phyloP scores from a whole-genome alignment of 1,140 invertebrate species.

The Neodiprion fabricii region DNA sequence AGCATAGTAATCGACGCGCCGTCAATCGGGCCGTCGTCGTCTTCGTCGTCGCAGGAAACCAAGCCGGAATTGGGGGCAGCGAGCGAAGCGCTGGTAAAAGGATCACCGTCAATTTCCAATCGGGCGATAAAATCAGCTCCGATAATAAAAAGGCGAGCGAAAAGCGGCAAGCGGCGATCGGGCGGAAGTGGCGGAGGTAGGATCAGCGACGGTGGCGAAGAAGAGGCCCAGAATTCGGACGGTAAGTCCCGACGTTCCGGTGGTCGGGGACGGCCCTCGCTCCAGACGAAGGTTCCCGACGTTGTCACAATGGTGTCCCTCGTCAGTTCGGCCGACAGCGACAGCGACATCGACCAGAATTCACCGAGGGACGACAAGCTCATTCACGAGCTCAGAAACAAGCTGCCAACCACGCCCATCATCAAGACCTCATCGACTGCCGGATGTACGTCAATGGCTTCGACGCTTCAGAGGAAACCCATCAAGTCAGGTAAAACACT shows the following conservation, averaged over 20 bases:
- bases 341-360: conserved; percentile 56
- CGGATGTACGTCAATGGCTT: conserved; percentile 34
- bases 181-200: background rate
- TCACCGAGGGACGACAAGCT: conserved; percentile 51
- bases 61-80: too few species aligned
- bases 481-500: conserved; percentile 58
- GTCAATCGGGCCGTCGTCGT: conserved; percentile 14
- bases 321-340: conserved; percentile 63
- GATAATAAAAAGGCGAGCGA: conserved; percentile 45
- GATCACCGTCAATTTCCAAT: conserved; percentile 8
- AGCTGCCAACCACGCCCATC: conserved; percentile 55
- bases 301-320: conserved; percentile 66
- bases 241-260: conserved; percentile 1
- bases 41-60: background rate
- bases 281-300: conserved; percentile 42
- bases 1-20: conserved; percentile 47
- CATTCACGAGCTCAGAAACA: conserved; percentile 52
- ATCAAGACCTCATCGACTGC: conserved; percentile 43
- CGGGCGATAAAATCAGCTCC: conserved; percentile 51
- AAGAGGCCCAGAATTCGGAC: background rate
- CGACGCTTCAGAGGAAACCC: conserved; percentile 48
- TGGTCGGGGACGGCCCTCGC: conserved; percentile 14
- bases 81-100: too few species aligned
- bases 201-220: background rate
- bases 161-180: conserved; percentile 42